Conservation (phyloP, 2,113 vertebrate species). For the Numenius arquata region DNA sequence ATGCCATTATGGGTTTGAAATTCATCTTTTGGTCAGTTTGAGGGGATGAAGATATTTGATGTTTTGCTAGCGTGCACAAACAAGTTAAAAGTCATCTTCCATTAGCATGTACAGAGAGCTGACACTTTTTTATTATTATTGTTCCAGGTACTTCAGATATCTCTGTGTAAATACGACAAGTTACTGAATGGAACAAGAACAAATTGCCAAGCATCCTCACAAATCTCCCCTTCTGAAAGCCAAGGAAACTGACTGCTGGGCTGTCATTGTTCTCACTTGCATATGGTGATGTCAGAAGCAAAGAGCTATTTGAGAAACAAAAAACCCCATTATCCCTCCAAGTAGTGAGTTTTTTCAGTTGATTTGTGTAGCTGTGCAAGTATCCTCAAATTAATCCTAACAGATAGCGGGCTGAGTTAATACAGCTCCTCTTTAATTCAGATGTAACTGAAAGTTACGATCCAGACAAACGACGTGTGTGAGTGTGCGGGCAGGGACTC, state of each 20-base stretch:
- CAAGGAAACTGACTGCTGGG: background rate
- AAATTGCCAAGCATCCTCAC: background rate
- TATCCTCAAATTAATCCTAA: background rate
- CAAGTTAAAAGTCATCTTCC: conserved; percentile 23
- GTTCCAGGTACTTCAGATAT: background rate
- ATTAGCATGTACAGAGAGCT: background rate
- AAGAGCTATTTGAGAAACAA: background rate
- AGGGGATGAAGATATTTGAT: background rate
- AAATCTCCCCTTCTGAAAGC: background rate
- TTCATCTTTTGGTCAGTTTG: conserved; percentile 44
- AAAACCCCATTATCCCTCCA: background rate
- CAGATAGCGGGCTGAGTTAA: background rate
- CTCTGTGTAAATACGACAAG: background rate
- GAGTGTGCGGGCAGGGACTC: background rate
- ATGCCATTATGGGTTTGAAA: conserved; percentile 56
- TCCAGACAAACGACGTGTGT: fast-evolving
- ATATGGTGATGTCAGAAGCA: background rate
- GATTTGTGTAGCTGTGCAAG: background rate
- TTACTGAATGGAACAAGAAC: background rate
- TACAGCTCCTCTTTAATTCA: background rate
- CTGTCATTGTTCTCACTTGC: background rate
- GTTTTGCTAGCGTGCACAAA: background rate
- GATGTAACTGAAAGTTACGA: background rate
- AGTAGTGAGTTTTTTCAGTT: background rate
- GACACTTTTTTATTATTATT: background rate